Conservation (phyloP, 2,797 vertebrate species). For the Lepus oiostolus region DNA sequence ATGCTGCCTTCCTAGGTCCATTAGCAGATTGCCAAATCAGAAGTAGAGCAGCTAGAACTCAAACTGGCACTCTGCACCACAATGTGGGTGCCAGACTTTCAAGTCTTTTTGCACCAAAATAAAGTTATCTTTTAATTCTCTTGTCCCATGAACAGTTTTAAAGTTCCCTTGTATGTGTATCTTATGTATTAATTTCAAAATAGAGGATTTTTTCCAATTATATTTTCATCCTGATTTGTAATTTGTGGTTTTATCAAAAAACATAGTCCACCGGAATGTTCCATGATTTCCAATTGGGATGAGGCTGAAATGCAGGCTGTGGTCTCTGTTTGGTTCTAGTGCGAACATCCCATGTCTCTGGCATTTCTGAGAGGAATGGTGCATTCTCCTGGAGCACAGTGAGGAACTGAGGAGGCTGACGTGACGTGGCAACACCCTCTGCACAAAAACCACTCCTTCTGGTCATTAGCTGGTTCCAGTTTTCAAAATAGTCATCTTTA, state of each 20-base stretch:
- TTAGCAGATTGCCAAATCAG: too few relatives aligned
- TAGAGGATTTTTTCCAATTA: not conserved
- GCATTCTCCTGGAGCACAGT: not conserved
- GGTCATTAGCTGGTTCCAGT: not conserved
- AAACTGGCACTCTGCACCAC: too few relatives aligned
- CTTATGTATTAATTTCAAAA: constrained; percentile 22
- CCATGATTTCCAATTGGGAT: constrained; percentile 32
- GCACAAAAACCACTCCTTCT: not conserved
- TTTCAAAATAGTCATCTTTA: not conserved
- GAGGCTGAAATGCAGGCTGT: not conserved
- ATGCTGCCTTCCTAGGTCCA: too few relatives aligned
- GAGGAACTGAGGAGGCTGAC: not conserved
- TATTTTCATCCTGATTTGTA: not conserved
- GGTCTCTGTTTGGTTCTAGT: constrained; percentile 30
- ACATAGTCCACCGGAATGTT: not conserved
- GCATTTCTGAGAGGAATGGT: constrained; percentile 2
- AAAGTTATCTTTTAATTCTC: too few relatives aligned
- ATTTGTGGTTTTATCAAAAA: constrained; percentile 56
- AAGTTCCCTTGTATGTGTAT: not conserved
- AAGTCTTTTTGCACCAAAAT: too few relatives aligned
- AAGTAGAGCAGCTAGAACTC: too few relatives aligned
- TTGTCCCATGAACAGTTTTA: too few relatives aligned
- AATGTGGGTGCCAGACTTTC: too few relatives aligned
- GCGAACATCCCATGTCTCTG: not conserved
- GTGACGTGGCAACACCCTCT: not conserved